phyloP scores from a whole-genome alignment of 2,113 vertebrate genomes.

The Tragelaphus buxtoni region DNA sequence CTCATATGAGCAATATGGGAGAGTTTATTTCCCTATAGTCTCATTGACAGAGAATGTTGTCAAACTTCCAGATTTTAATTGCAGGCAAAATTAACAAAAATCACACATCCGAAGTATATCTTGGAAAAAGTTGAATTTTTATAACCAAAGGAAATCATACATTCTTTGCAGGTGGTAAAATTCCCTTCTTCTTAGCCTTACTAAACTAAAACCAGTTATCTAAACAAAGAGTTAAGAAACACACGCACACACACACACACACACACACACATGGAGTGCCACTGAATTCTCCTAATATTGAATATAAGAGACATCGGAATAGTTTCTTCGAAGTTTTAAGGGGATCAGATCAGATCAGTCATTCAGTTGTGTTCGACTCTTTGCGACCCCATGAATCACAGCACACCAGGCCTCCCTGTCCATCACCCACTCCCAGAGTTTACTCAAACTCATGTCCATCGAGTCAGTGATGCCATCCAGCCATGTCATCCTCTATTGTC shows the following conservation, averaged over 20 bases:
- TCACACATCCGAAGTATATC: background rate
- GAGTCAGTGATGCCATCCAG: too few relatives aligned
- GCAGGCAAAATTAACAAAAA: background rate
- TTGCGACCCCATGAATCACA: too few relatives aligned
- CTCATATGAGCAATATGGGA: background rate
- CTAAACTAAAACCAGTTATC: background rate
- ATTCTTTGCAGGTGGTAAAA: background rate
- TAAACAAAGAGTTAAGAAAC: background rate
- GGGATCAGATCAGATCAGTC: background rate
- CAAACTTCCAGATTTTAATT: background rate
- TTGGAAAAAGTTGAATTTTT: background rate
- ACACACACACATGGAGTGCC: background rate
- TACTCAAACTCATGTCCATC: too few relatives aligned
- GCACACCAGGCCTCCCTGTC: too few relatives aligned
- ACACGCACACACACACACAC: background rate
- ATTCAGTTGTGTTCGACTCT: too few relatives aligned
- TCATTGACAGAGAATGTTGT: background rate
- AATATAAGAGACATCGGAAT: background rate
- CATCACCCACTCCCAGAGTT: too few relatives aligned
- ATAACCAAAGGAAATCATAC: background rate
- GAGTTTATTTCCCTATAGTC: background rate
- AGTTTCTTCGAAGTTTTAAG: background rate
- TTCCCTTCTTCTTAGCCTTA: background rate
- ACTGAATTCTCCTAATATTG: background rate
- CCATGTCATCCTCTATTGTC: too few relatives aligned